A percentile compares a stretch with the other conserved stretches of the same genome.
phyloP scores from a whole-genome alignment of 2,797 vertebrate genomes.

The Streptopelia turtur region DNA sequence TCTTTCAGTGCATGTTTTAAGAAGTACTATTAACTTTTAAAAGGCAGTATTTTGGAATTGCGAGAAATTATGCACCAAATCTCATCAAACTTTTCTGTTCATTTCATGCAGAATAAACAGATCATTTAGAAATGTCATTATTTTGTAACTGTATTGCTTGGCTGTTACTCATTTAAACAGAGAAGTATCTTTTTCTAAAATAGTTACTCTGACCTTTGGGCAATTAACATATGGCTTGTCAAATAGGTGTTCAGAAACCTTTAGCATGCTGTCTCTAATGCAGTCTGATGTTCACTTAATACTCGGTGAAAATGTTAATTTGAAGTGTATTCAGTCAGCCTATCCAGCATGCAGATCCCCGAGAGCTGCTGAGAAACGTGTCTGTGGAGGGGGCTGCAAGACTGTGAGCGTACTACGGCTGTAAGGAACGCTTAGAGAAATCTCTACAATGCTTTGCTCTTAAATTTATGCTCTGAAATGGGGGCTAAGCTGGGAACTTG shows the following conservation, averaged over 20 bases:
- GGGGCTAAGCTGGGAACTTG: neutral
- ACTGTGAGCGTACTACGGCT: neutral
- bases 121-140: neutral
- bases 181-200: neutral
- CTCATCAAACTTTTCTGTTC: neutral
- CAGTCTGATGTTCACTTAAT: neutral
- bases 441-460: neutral
- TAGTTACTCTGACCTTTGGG: neutral
- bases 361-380: neutral
- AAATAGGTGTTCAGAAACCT: neutral
- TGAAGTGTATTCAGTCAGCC: neutral
- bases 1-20: constrained; percentile 2
- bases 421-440: neutral
- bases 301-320: neutral
- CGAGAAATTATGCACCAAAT: neutral
- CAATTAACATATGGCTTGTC: neutral
- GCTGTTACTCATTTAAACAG: neutral
- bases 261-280: neutral
- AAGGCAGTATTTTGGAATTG: neutral
- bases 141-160: neutral
- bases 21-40: neutral
- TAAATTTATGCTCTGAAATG: neutral
- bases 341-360: neutral
- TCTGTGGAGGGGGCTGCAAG: neutral
- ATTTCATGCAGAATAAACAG: neutral